A percentile compares a stretch with the other conserved stretches of the same genome.
Conservation (phyloP, 2,888 invertebrate genomes). For the Eristalinus aeneus region DNA sequence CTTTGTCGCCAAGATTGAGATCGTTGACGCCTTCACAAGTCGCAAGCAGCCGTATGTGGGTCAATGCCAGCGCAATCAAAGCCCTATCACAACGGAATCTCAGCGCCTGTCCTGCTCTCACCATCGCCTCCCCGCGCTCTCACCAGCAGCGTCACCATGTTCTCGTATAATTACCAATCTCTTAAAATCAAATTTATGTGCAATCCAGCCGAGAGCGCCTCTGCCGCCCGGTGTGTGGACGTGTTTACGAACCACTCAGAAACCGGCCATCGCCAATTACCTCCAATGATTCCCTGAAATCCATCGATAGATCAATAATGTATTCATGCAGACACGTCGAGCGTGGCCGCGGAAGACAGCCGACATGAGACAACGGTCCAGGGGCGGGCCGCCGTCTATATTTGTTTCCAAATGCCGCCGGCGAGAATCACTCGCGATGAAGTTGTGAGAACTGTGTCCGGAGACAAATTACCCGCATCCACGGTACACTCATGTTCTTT, state of each 20-base stretch:
- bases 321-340: slow-evolving; percentile 36
- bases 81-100: not conserved
- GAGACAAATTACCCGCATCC: slow-evolving; percentile 62
- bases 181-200: slow-evolving; percentile 16
- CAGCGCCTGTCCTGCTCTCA: not conserved
- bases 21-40: not conserved
- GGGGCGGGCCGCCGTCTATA: not conserved
- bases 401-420: not conserved
- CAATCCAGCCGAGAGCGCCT: not conserved
- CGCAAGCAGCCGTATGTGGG: not conserved
- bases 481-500: not conserved
- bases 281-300: slow-evolving; percentile 23
- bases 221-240: not conserved
- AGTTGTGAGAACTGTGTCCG: slow-evolving; percentile 16
- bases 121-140: not conserved
- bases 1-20: not conserved
- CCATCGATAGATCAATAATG: slow-evolving; percentile 13
- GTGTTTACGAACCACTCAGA: slow-evolving; percentile 18
- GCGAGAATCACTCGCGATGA: not conserved
- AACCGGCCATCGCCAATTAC: slow-evolving; percentile 25
- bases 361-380: slow-evolving; percentile 17
- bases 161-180: slow-evolving; percentile 15
- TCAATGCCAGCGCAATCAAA: not conserved
- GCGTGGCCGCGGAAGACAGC: not conserved
- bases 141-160: not conserved